These are phyloP conservation scores for Turritopsis dohrnii DNA, from an alignment of 30 jellyfish, hydroid and myxozoan species.

Conservation along the genomic window DNA sequence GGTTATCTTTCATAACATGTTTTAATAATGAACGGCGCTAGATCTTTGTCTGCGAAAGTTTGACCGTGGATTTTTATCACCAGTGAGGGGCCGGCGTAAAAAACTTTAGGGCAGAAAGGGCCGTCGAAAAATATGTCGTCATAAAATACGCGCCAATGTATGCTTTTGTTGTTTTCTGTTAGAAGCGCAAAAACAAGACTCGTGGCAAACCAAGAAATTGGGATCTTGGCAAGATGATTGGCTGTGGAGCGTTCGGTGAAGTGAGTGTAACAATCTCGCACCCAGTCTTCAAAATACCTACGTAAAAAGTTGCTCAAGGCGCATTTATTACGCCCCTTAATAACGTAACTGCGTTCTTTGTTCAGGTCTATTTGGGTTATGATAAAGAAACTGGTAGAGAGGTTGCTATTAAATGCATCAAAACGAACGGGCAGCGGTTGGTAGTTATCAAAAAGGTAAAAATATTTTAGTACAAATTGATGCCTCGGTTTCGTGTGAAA, in stretches of 20 bases:
- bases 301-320: too few relatives aligned
- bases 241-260: conserved; percentile 88
- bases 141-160: too few relatives aligned
- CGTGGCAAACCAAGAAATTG: conserved; percentile 54
- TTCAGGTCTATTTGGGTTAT: conserved; percentile 70
- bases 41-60: too few relatives aligned
- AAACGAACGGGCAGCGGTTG: conserved; percentile 47
- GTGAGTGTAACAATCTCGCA: conserved; percentile 20
- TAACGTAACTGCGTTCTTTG: neutral
- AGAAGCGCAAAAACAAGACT: conserved; percentile 36
- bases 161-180: neutral
- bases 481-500: too few relatives aligned
- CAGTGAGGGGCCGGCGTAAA: too few relatives aligned
- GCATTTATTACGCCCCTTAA: too few relatives aligned
- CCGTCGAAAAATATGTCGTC: too few relatives aligned
- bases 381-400: conserved; percentile 47
- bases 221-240: conserved; percentile 74
- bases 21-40: too few relatives aligned
- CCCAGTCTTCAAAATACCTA: too few relatives aligned
- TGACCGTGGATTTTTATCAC: too few relatives aligned
- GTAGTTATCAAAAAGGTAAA: conserved; percentile 29
- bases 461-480: neutral
- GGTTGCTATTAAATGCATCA: conserved; percentile 60
- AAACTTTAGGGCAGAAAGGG: too few relatives aligned
- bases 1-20: too few relatives aligned